phyloP scores from a whole-genome alignment of 2,888 invertebrate species.

The Harpalus rufipes region DNA sequence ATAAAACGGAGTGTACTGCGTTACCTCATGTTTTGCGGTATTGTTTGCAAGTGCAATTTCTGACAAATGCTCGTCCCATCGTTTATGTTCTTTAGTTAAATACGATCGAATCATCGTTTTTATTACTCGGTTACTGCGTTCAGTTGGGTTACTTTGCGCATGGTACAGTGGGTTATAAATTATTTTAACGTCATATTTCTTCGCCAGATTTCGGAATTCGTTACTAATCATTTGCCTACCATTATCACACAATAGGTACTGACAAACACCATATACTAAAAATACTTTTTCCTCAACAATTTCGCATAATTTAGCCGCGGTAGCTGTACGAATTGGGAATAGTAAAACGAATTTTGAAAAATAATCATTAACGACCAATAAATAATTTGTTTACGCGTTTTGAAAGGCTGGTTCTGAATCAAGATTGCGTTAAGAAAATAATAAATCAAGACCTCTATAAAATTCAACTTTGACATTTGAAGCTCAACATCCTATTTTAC shows the following conservation, averaged over 20 bases:
- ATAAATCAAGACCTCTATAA: too few relatives aligned
- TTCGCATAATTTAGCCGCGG: neutral
- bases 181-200: slow-evolving; percentile 20
- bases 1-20: neutral
- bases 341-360: slow-evolving; percentile 39
- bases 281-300: slow-evolving; percentile 38
- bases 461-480: too few relatives aligned
- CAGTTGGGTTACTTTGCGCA: slow-evolving; percentile 70
- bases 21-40: slow-evolving; percentile 10
- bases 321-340: neutral
- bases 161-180: slow-evolving; percentile 68
- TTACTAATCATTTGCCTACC: slow-evolving; percentile 20
- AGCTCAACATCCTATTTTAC: too few relatives aligned
- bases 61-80: neutral
- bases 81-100: slow-evolving; percentile 67
- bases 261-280: slow-evolving; percentile 37
- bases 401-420: too few relatives aligned
- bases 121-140: slow-evolving; percentile 70
- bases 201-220: neutral
- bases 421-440: too few relatives aligned
- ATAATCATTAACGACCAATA: slow-evolving; percentile 33
- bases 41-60: slow-evolving; percentile 26
- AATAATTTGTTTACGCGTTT: neutral
- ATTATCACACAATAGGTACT: too few relatives aligned
- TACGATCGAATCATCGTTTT: slow-evolving; percentile 71